These are phyloP conservation scores for Lasioglossum malachurum DNA, from an alignment of 2,888 invertebrate species.

Conservation along the genomic window DNA sequence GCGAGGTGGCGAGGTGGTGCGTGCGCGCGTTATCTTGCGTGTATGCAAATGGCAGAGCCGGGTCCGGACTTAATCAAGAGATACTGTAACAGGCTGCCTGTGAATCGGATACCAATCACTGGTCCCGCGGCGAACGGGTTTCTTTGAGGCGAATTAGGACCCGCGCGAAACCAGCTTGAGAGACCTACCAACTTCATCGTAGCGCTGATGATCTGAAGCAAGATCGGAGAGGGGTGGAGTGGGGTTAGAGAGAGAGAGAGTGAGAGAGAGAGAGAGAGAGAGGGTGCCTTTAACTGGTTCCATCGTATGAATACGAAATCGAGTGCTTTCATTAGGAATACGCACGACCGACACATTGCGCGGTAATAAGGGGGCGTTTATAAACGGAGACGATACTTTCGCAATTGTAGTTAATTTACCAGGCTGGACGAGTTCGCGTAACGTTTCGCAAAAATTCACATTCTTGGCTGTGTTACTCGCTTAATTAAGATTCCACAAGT, in stretches of 20 bases:
- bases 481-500: background rate
- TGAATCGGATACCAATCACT: conserved; percentile 47
- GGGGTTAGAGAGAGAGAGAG: background rate
- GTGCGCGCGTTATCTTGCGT: conserved; percentile 34
- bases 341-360: no score
- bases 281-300: conserved; percentile 13
- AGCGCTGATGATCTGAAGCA: background rate
- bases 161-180: background rate
- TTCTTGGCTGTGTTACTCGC: background rate
- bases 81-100: conserved; percentile 1
- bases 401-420: background rate
- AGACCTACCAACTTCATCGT: background rate
- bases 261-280: background rate
- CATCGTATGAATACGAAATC: conserved; percentile 19
- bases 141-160: conserved; percentile 37
- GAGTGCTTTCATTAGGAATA: background rate
- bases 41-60: conserved; percentile 45
- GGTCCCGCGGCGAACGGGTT: conserved; percentile 28
- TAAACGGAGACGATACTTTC: background rate
- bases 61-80: conserved; percentile 43
- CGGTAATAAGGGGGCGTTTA: background rate
- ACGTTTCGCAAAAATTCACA: background rate
- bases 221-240: background rate
- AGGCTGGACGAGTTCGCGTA: background rate
- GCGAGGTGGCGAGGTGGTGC: background rate